Percentiles rank a stretch among this genome's conserved stretches.
These are phyloP conservation scores for Salvator merianae DNA, from an alignment of 2,113 vertebrate genomes.

Conservation along the genomic window DNA sequence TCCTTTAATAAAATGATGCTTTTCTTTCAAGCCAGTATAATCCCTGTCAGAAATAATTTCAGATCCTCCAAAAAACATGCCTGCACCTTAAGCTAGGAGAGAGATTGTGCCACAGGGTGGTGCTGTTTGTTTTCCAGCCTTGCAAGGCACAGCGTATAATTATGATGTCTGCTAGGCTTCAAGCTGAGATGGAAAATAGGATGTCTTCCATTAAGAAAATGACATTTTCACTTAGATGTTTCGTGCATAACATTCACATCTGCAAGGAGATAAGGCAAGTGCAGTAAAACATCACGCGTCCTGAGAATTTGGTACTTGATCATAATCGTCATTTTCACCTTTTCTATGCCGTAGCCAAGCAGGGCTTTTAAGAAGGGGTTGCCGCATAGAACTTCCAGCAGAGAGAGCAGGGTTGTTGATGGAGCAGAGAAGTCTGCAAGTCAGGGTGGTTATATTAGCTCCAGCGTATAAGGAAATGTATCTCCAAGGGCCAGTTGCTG, in stretches of 20 bases:
- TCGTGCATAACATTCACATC: neutral
- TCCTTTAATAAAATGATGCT: no score
- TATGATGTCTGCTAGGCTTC: neutral
- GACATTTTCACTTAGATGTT: neutral
- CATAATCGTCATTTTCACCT: neutral
- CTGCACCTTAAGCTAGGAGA: constrained; percentile 32
- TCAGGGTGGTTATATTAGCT: no score
- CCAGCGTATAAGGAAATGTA: no score
- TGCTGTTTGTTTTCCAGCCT: constrained; percentile 54
- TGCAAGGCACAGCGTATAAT: neutral
- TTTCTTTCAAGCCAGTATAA: no score
- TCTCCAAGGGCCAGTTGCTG: no score
- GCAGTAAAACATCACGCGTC: neutral
- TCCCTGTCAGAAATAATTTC: no score
- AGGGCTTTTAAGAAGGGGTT: no score
- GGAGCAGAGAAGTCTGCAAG: no score
- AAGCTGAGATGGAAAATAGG: constrained; percentile 11
- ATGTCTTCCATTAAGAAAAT: neutral
- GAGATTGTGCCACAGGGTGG: constrained; percentile 66
- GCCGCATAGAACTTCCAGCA: no score
- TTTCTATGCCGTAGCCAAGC: neutral
- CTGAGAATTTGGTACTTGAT: neutral
- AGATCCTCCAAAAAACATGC: no score
- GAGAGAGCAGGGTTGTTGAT: no score
- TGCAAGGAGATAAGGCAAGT: neutral